Base-by-base conservation (phyloP, 2,113 vertebrate species). In the Acanthisitta chloris region DNA sequence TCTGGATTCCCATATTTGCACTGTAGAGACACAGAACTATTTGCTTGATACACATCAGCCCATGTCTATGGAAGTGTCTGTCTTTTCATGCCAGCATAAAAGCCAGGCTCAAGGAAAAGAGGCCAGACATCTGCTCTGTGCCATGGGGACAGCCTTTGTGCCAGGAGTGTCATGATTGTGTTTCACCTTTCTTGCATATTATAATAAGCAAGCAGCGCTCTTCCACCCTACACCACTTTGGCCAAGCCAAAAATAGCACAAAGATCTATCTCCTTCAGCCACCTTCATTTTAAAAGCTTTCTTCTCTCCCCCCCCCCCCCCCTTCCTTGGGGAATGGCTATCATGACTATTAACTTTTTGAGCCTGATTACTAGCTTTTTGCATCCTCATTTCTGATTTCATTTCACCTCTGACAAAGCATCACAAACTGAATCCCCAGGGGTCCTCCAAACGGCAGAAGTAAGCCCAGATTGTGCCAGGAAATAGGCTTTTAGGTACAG, bases 371-470 rank as follows among this genome's bases (percentile, higher is more conserved):
- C 12, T 81, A 15, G 6, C 31, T 18, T n/a, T 38, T 72, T 71
- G 29, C 1, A 7, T 43, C 21, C 58, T 65, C 33, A 34, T 54
- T 85, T 67, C 31, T 72, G 31, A 52, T 26, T 26, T 71, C 18
- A 29, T 70, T 49, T 86, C 61, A 59, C 34, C 33, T 51, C 64
- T 9, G 3, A 28, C 43, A 70, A 48, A 54, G 29, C 34, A 65
- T 17, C 77, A 51, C 6, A 49, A 36, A 33, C 4, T 59, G 59
- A 58, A 58, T 73, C 0, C 0, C 15, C 20, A 33, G 31, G 3
- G 12, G 2, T 36, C 38, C 64, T 67, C 26, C 58, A 43, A 40
- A 48, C 4, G 67, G 20, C 23, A 40, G 55, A 55, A 26, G 14
- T 23, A 78, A 72, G 21, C 5, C 43, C 28, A 52, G 61, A 4